Conservation (phyloP, 2,797 vertebrate genomes). For the Cossypha heuglini region DNA sequence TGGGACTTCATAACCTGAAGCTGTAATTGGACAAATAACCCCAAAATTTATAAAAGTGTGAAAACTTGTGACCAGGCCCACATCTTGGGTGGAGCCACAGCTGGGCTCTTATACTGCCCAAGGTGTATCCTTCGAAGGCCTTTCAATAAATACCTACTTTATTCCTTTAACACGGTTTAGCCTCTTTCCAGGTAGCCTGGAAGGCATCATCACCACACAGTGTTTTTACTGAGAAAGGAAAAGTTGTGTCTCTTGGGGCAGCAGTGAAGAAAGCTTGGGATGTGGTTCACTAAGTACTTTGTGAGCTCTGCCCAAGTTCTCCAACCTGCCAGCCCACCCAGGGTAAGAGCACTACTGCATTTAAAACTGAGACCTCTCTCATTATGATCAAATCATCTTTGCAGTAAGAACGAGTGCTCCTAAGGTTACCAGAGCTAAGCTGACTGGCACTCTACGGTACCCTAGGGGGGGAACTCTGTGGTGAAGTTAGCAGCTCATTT, state of each 20-base stretch:
- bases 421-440: not conserved
- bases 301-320: not conserved
- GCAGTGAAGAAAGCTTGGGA: not conserved
- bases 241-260: not conserved
- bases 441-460: not conserved
- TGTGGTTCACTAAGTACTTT: not conserved
- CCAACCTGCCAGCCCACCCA: not conserved
- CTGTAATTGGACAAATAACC: not conserved
- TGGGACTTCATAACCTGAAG: not conserved
- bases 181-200: not conserved
- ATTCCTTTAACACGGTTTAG: not conserved
- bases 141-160: not conserved
- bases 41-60: not conserved
- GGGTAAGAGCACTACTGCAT: not conserved
- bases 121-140: not conserved
- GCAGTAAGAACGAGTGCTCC: accelerated
- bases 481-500: not conserved
- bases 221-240: not conserved
- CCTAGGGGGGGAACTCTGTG: not conserved
- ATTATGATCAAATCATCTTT: not conserved
- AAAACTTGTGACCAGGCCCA: not conserved
- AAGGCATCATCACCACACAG: not conserved
- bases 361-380: not conserved
- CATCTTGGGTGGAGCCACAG: not conserved
- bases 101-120: not conserved